Conservation (phyloP, 2,888 invertebrate genomes). For the Pandemis cinnamomeana region DNA sequence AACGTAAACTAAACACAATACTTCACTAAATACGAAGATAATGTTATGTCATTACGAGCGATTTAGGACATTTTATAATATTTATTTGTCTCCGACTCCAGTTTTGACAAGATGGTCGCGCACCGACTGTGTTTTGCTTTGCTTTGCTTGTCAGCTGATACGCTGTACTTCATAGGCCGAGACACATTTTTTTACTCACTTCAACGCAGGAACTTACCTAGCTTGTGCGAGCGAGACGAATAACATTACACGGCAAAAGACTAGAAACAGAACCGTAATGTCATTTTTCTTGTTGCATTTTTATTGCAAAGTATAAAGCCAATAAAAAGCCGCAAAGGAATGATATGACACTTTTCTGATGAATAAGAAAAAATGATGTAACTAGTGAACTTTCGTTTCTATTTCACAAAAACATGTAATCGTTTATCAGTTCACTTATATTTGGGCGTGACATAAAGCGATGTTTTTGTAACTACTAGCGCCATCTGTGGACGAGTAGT, state of each 20-base stretch:
- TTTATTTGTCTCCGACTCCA: slow-evolving; percentile 83
- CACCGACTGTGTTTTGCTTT: slow-evolving; percentile 86
- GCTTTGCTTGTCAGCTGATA: slow-evolving; percentile 86
- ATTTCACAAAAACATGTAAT: slow-evolving; percentile 76
- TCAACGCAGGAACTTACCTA: slow-evolving; percentile 40
- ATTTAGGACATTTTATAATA: slow-evolving; percentile 83
- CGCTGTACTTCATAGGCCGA: slow-evolving; percentile 68
- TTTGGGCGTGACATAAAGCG: slow-evolving; percentile 72
- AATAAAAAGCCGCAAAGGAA: slow-evolving; percentile 66
- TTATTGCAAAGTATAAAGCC: slow-evolving; percentile 60
- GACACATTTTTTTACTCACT: slow-evolving; percentile 55
- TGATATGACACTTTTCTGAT: slow-evolving; percentile 59
- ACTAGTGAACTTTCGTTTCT: slow-evolving; percentile 63
- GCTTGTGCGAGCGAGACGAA: slow-evolving; percentile 58
- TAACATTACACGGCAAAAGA: slow-evolving; percentile 59
- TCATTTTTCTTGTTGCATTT: slow-evolving; percentile 78
- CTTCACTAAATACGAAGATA: slow-evolving; percentile 73
- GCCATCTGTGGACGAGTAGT: slow-evolving; percentile 63
- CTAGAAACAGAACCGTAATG: slow-evolving; percentile 69
- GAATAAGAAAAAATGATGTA: slow-evolving; percentile 70
- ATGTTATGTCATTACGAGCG: slow-evolving; percentile 78
- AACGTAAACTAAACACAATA: slow-evolving; percentile 74
- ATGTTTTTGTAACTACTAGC: slow-evolving; percentile 47
- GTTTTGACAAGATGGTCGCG: slow-evolving; percentile 86
- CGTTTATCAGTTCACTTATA: slow-evolving; percentile 61